Evolutionary conservation across 1,140 invertebrate species (phyloP).

Genomic region (Drosophila arizonae): DNA sequence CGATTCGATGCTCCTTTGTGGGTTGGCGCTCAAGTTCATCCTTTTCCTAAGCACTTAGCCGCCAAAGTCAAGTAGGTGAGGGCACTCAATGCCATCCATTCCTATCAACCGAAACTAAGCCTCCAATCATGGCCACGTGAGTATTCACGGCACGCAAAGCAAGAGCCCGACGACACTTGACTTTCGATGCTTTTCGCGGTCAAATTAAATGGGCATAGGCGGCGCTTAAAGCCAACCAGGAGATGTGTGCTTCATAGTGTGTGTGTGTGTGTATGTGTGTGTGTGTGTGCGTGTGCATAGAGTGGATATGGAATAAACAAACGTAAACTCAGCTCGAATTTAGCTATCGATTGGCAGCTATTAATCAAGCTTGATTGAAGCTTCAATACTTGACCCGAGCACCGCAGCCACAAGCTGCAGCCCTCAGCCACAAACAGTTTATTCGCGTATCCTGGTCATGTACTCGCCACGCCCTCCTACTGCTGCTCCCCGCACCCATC

Average conservation of each 20-base stretch:
- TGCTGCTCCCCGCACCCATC: neutral
- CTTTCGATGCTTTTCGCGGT: conserved; percentile 4
- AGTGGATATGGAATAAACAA: too few species aligned
- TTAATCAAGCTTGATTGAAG: neutral
- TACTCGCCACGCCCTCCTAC: neutral
- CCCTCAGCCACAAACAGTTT: neutral
- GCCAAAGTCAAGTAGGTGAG: neutral
- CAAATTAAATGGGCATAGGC: conserved; percentile 18
- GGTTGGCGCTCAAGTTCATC: too few species aligned
- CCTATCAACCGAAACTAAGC: neutral
- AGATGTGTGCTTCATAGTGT: too few species aligned
- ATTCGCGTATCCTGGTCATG: conserved; percentile 1
- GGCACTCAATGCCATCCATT: neutral
- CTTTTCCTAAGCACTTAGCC: too few species aligned
- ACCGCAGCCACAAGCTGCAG: neutral
- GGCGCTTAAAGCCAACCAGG: neutral
- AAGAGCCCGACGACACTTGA: neutral
- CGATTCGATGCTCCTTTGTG: too few species aligned
- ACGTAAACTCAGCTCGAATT: neutral
- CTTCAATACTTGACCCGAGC: neutral
- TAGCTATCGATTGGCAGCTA: neutral
- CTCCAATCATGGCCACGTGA: conserved; percentile 28
- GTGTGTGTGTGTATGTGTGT: too few species aligned
- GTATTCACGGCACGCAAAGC: conserved; percentile 41
- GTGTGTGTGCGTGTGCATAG: too few species aligned